A percentile compares a stretch with the other conserved stretches of the same genome.
phyloP scores from a whole-genome alignment of 2,797 vertebrate species.

The Tenualosa thibaudeaui region DNA sequence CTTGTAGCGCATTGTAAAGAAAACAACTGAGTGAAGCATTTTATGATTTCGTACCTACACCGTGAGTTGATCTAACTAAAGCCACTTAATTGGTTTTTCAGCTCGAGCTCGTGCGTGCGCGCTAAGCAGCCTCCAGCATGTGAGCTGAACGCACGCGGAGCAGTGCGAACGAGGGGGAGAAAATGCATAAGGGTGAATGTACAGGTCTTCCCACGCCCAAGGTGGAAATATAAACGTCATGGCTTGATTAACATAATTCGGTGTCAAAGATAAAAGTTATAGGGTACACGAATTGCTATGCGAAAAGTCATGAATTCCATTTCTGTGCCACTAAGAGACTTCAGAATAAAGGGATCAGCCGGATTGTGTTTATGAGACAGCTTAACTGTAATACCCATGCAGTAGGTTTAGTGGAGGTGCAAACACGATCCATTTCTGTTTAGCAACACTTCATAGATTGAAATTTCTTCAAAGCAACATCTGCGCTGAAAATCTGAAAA shows the following conservation, averaged over 20 bases:
- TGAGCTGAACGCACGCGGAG: constrained; percentile 37
- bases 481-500: neutral
- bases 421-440: neutral
- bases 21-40: constrained; percentile 13
- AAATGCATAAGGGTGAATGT: constrained; percentile 14
- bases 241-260: neutral
- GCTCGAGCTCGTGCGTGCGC: constrained; percentile 36
- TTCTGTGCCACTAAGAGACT: neutral
- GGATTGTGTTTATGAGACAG: neutral
- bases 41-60: constrained; percentile 32
- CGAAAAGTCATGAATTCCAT: neutral
- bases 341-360: neutral
- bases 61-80: constrained; percentile 30
- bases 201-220: constrained; percentile 24
- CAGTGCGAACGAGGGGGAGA: constrained; percentile 20
- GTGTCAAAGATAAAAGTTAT: constrained; percentile 14
- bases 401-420: neutral
- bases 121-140: constrained; percentile 38
- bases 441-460: neutral
- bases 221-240: constrained; percentile 32
- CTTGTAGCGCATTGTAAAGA: neutral
- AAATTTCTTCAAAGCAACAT: neutral
- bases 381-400: neutral
- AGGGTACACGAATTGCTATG: neutral
- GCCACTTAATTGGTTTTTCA: constrained; percentile 44